Evolutionary conservation across 2,113 vertebrate species (phyloP), one percentile per base, ranked within the genome.

Genomic region (Panthera leo): DNA sequence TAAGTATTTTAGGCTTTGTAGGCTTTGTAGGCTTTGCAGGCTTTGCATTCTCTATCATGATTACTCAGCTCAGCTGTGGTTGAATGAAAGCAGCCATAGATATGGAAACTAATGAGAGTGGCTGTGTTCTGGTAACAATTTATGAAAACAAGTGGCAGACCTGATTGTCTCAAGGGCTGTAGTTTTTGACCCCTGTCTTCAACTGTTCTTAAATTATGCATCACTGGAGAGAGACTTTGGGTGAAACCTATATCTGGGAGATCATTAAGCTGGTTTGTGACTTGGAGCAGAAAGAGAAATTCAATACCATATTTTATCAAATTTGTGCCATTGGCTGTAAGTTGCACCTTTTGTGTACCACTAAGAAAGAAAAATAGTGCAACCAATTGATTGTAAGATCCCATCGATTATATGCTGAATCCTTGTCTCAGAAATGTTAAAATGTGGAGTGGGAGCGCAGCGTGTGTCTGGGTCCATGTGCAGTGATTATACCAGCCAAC

Each of bases 1-100:
- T 70, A 75, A 93, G 70, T 91, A 63, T 68, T 85, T 95, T 75
- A 83, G 86, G 34, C 36, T 88, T 91, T 94, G 61, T 51, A 68
- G 58, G 39, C 65, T 36, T 14, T 86, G 18, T 75, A 83, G 86
- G 34, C 36, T 88, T 91, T 94, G 61, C 42, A 68, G 58, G 39
- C 65, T 36, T 14, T 86, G 18, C 25, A 5, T 0, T 55, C 53
- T 83, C 21, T 88, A 61, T 83, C n/a, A 48, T 68, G 18, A 36
- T 61, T 21, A 70, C 14, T 88, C n/a, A 85, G 1, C 51, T 90
- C 51, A 71, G 18, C 70, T 16, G 11, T 34, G 2, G 31, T 31
- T n/a, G n/a, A 71, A 19, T 78, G 51, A 94, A 51, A 75, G n/a
- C 25, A 27, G 53, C 85, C 58, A 0, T 13, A 65, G 48, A 15